Percentiles rank a stretch among this genome's conserved stretches.
phyloP scores from a whole-genome alignment of 1,140 invertebrate species.

The Halesus radiatus region DNA sequence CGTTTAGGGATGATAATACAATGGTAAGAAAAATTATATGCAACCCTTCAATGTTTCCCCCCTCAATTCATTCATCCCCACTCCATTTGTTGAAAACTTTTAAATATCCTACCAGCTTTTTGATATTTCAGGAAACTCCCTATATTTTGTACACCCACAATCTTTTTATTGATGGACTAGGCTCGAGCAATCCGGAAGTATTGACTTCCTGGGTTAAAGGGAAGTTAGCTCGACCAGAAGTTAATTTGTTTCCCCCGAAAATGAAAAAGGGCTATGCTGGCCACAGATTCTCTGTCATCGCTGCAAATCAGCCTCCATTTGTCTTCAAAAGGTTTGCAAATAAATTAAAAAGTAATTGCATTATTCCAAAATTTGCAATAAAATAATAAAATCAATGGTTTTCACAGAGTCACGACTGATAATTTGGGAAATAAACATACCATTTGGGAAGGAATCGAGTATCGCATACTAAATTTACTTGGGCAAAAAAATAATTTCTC shows the following conservation, averaged over 20 bases:
- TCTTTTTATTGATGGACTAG: constrained; percentile 77
- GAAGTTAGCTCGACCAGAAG: constrained; percentile 71
- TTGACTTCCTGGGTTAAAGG: constrained; percentile 77
- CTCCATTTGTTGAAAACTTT: no score
- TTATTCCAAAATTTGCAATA: not conserved
- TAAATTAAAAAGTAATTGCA: not conserved
- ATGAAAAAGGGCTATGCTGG: constrained; percentile 77
- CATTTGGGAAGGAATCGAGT: constrained; percentile 79
- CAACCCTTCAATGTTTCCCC: no score
- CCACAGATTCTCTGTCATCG: constrained; percentile 77
- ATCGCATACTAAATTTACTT: constrained; percentile 74
- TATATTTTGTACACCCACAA: constrained; percentile 81
- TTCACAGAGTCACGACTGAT: constrained; percentile 57
- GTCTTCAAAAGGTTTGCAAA: constrained; percentile 73
- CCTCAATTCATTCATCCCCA: no score
- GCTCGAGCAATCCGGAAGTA: constrained; percentile 74
- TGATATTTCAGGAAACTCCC: constrained; percentile 70
- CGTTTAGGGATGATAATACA: constrained; percentile 67
- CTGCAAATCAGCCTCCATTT: constrained; percentile 79
- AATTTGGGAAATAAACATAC: constrained; percentile 66
- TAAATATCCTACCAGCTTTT: no score
- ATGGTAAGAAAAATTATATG: constrained; percentile 44
- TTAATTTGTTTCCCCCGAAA: constrained; percentile 78
- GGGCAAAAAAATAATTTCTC: constrained; percentile 77
- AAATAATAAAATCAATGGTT: not conserved